Evolutionary conservation across 2,113 vertebrate species (phyloP).

Genomic region (Lethenteron camtschaticum): DNA sequence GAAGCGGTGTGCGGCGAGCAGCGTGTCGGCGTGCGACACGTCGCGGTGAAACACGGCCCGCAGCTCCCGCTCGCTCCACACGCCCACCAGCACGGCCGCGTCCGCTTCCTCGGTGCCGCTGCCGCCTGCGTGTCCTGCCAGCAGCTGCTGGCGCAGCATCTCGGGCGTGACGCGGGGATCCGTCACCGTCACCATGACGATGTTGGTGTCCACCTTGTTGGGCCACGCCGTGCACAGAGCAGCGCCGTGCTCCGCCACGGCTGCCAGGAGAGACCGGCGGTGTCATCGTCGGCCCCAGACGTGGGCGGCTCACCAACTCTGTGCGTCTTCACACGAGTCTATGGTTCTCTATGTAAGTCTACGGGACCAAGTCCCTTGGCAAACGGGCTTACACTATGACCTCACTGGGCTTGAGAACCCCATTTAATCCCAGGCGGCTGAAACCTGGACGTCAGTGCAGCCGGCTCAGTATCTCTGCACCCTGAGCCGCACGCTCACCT

Average conservation of each 20-base stretch:
- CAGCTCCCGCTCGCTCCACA: slow-evolving; percentile 18
- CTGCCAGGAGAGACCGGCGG: slow-evolving; percentile 7
- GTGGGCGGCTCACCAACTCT: neutral
- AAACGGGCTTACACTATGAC: too few species aligned
- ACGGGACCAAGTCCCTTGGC: too few species aligned
- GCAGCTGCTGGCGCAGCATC: slow-evolving; percentile 31
- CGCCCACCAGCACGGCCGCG: slow-evolving; percentile 26
- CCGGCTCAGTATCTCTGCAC: neutral
- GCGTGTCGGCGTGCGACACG: slow-evolving; percentile 26
- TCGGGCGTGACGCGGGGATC: slow-evolving; percentile 13
- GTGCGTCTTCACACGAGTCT: neutral
- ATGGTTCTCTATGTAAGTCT: too few species aligned
- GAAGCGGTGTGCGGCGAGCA: slow-evolving; percentile 19
- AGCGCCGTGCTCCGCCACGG: slow-evolving; percentile 17
- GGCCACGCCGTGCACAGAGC: slow-evolving; percentile 25
- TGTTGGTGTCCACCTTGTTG: slow-evolving; percentile 36
- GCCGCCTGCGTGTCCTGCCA: slow-evolving; percentile 10
- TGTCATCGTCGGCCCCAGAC: rapidly evolving
- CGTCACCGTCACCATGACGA: slow-evolving; percentile 22
- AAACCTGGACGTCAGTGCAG: neutral
- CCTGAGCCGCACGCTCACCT: neutral
- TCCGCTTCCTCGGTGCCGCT: slow-evolving; percentile 19
- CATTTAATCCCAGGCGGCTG: neutral
- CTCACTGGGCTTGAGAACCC: neutral
- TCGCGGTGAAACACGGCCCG: slow-evolving; percentile 36